Percentiles rank a stretch among this genome's conserved stretches.
These are phyloP conservation scores for Ericerus pela DNA, from an alignment of 1,140 invertebrate genomes.

Conservation along the genomic window DNA sequence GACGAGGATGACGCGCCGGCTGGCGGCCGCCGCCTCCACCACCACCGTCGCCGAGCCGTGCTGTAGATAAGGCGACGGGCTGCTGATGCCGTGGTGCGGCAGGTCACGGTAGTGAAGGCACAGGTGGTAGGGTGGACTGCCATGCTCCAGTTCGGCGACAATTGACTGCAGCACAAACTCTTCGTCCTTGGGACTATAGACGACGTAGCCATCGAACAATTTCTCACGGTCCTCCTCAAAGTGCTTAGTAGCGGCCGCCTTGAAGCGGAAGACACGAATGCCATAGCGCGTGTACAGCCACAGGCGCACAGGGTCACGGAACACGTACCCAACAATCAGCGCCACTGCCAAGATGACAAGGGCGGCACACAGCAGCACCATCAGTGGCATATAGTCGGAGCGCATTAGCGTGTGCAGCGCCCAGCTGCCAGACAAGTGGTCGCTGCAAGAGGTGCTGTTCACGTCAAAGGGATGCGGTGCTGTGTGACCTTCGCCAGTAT, in stretches of 20 bases:
- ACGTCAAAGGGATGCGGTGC: constrained; percentile 57
- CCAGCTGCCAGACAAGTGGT: constrained; percentile 65
- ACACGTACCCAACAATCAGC: constrained; percentile 59
- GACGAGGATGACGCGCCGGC: constrained; percentile 59
- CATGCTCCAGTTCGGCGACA: constrained; percentile 67
- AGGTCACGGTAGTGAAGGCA: constrained; percentile 76
- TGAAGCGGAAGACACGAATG: constrained; percentile 50
- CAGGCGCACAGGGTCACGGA: constrained; percentile 64
- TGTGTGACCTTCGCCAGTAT: constrained; percentile 55
- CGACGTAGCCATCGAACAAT: constrained; percentile 80
- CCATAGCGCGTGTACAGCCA: constrained; percentile 80
- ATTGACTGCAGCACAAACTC: constrained; percentile 73
- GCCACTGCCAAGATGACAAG: constrained; percentile 55
- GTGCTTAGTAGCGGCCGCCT: constrained; percentile 33
- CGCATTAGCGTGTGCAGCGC: constrained; percentile 68
- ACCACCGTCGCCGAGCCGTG: constrained; percentile 48
- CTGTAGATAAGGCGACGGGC: constrained; percentile 43
- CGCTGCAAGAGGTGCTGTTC: constrained; percentile 64
- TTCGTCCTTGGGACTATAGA: constrained; percentile 84
- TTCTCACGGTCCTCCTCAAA: constrained; percentile 61
- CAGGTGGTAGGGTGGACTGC: constrained; percentile 51
- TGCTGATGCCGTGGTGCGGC: constrained; percentile 38
- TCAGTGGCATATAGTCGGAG: constrained; percentile 68
- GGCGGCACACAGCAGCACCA: constrained; percentile 51
- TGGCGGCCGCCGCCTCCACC: constrained; percentile 71